Conservation (phyloP, 2,888 invertebrate species). For the Cephus pygmeus region DNA sequence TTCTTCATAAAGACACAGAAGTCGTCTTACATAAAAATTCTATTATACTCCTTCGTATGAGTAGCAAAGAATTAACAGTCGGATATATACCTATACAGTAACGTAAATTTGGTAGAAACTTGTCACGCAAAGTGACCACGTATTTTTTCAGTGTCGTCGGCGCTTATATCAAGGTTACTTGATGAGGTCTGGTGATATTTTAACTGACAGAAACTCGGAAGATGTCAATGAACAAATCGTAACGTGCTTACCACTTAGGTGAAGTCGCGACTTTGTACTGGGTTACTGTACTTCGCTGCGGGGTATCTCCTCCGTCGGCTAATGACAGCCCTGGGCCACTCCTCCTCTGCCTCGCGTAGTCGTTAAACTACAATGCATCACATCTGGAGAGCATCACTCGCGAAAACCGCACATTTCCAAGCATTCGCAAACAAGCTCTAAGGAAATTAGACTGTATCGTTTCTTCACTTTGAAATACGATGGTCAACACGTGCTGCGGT, state of each 20-base stretch:
- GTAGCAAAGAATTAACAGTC: neutral
- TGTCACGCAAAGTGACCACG: neutral
- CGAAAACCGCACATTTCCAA: conserved; percentile 41
- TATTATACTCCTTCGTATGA: neutral
- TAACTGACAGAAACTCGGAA: neutral
- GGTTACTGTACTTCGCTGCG: conserved; percentile 45
- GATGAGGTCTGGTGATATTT: neutral
- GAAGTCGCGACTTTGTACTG: neutral
- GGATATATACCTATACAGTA: neutral
- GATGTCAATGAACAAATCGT: neutral
- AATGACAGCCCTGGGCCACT: conserved; percentile 53
- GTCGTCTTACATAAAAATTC: neutral
- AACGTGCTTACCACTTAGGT: neutral
- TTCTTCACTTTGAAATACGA: conserved; percentile 32
- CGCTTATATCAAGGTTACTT: neutral
- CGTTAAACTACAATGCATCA: conserved; percentile 22
- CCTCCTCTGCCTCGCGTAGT: conserved; percentile 33
- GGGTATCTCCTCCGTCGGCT: conserved; percentile 51
- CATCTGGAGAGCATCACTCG: conserved; percentile 53
- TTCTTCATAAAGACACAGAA: neutral
- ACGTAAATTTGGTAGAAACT: neutral
- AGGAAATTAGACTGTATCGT: conserved; percentile 42
- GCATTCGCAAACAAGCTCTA: conserved; percentile 42
- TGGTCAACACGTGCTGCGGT: conserved; percentile 47
- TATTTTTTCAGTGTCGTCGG: neutral